Evolutionary conservation across 2,888 invertebrate species (phyloP), one percentile per base, ranked within the genome.

Genomic region (Zonitis immaculata): DNA sequence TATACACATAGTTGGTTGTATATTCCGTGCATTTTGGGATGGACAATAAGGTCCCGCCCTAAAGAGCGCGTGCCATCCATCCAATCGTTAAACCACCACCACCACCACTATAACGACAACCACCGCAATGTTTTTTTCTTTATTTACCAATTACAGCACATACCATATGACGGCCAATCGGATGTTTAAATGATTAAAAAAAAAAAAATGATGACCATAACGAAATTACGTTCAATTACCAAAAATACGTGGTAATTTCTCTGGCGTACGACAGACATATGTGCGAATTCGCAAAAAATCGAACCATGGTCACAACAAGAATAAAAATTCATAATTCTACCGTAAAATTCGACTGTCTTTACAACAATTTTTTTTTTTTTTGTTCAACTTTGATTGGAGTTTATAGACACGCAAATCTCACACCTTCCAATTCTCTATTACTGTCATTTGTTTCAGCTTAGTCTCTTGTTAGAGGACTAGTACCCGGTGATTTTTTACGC

Each of bases 361-460:
- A n/a, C n/a, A n/a, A n/a, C 4, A 12, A 8, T 35, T 35, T 35
- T 18, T 35, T 35, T 18, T 16, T 9, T 4, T 8, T 6, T 35
- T 9, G 16, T 18, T 35, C 3, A n/a, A n/a, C n/a, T n/a, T 32
- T 14, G 8, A 14, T 32, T 32, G 1, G 2, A 32, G 7, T 14
- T 14, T 32, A 18, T 44, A 57, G 56, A 52, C 59, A 61, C 61
- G 61, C 61, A 60, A 51, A 55, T 61, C 52, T 69, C 67, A 68
- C 67, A 68, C 69, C 68, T 69, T 9, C 52, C 57, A 69, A n/a
- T n/a, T n/a, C n/a, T n/a, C n/a, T n/a, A n/a, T n/a, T n/a, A n/a
- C 69, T 66, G 63, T 72, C 63, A 71, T 71, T 70, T 70, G 66
- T 64, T 67, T 69, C 70, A 60, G 68, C 69, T 71, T 71, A 69